Evolutionary conservation across 1,140 invertebrate species (phyloP).

Genomic region (Drosophila punjabiensis): DNA sequence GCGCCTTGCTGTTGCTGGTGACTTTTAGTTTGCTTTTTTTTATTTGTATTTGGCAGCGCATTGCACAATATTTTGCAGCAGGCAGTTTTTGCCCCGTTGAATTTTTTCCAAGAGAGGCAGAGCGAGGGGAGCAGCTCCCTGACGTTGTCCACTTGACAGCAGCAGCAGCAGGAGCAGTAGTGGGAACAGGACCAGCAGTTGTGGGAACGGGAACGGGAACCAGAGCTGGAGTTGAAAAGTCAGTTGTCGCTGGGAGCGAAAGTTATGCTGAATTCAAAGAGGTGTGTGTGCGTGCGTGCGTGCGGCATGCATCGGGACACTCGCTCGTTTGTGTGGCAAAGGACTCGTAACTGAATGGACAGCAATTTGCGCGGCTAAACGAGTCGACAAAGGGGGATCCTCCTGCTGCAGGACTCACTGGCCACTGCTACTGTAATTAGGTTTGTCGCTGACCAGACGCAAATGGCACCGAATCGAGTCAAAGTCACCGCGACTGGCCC

Average conservation of each 20-base stretch:
- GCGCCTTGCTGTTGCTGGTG: background rate
- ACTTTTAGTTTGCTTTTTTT: slow-evolving; percentile 36
- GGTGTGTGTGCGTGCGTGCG: slow-evolving; percentile 22
- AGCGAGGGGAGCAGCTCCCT: background rate
- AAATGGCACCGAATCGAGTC: slow-evolving; percentile 38
- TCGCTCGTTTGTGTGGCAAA: slow-evolving; percentile 35
- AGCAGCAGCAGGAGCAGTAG: slow-evolving; percentile 1
- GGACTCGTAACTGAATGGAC: slow-evolving; percentile 72
- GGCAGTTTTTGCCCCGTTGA: slow-evolving; percentile 43
- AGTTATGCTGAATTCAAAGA: slow-evolving; percentile 57
- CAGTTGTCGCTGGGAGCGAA: slow-evolving; percentile 66
- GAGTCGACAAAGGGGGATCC: slow-evolving; percentile 67
- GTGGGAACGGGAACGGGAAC: slow-evolving; percentile 1
- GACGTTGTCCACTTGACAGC: slow-evolving; percentile 71
- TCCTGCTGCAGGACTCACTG: background rate
- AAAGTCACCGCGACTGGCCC: slow-evolving; percentile 40
- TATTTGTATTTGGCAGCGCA: slow-evolving; percentile 74
- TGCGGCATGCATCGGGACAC: slow-evolving; percentile 18
- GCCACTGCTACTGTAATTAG: slow-evolving; percentile 76
- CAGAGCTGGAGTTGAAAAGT: slow-evolving; percentile 62
- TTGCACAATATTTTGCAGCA: slow-evolving; percentile 70
- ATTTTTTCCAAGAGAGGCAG: slow-evolving; percentile 8
- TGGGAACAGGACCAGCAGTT: slow-evolving; percentile 14
- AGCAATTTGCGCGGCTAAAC: slow-evolving; percentile 79
- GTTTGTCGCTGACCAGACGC: slow-evolving; percentile 67